A percentile compares a stretch with the other conserved stretches of the same genome.
Conservation (phyloP, 2,888 invertebrate genomes). For the Stenodema calcarata region DNA sequence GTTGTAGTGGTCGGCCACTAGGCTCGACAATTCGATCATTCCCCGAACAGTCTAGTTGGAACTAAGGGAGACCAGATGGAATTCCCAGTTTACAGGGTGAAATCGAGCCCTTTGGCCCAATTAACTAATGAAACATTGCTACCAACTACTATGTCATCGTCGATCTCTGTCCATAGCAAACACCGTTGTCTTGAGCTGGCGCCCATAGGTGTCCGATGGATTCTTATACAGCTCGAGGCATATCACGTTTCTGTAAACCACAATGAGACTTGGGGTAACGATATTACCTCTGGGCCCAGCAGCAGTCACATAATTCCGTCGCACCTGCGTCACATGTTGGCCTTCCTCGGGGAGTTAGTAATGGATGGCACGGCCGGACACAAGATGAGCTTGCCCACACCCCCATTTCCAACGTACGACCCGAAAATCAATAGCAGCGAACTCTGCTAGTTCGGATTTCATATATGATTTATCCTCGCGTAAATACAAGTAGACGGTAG, state of each 20-base stretch:
- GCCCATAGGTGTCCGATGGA: not conserved
- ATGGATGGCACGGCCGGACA: conserved; percentile 44
- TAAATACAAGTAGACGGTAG: not conserved
- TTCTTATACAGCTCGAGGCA: not conserved
- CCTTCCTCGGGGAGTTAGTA: conserved; percentile 5
- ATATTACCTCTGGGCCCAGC: conserved; percentile 14
- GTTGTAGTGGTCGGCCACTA: too few species aligned
- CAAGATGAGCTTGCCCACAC: conserved; percentile 20
- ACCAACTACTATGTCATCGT: too few species aligned
- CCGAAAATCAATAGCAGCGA: conserved; percentile 37
- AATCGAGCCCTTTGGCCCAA: too few species aligned
- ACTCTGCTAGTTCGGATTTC: conserved; percentile 27
- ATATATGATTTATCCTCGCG: conserved; percentile 20
- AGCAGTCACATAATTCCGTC: conserved; percentile 42
- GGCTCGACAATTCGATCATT: too few species aligned
- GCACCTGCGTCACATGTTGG: conserved; percentile 47
- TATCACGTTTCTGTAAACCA: not conserved
- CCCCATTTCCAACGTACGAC: not conserved
- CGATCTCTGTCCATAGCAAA: too few species aligned
- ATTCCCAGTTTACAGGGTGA: too few species aligned
- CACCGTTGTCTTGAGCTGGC: not conserved
- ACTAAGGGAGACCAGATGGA: too few species aligned
- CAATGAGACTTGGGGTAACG: conserved; percentile 19
- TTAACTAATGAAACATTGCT: too few species aligned
- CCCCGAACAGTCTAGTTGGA: too few species aligned